Base-by-base conservation (phyloP, 2,888 invertebrate genomes). In the Schizotus pectinicornis region DNA sequence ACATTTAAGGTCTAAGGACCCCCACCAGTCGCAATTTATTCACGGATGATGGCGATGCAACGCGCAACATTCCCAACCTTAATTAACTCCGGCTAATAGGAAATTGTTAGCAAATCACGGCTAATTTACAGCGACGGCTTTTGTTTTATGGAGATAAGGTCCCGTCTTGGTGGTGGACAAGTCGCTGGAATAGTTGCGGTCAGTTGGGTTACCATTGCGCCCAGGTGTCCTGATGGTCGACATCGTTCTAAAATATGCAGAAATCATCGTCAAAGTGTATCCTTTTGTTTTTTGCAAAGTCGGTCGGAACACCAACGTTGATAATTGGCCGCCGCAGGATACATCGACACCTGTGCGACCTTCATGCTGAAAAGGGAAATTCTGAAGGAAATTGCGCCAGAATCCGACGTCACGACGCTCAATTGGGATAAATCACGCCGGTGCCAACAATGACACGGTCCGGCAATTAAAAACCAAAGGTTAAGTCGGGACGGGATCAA, bases 251-350 rank as follows among this genome's bases (percentile, higher is more conserved):
- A 64, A 60, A 64, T 62, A 62, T 64, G 64, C 64, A 64, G 55
- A 55, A 60, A 64, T 57, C 64, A 60, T 64, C 58, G 55, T 62
- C 52, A 59, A 49, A 50, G 54, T 59, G 49, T 50, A 47, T 56
- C 61, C 62, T 63, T 63, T 67, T 67, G 64, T 67, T 63, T 63
- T 65, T 64, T 57, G 63, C 62, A 58, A 66, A 62, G 59, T 56
- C 61, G 62, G 60, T 59, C 47, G 62, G 72, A 73, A 72, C 74
- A 74, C 74, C 74, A 73, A 74, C 74, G 74, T 70, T 62, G 72
- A 74, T 74, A 74, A 72, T 74, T 68, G 65, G 56, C 58, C 47
- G 67, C 65, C 61, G 63, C 47, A 34, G 67, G 68, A 67, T 64
- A 59, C 61, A 67, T 66, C 67, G 67, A 68, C 70, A 69, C 69